These are phyloP conservation scores for Panagrolaimus sp. DNA, from an alignment of 1,140 invertebrate genomes.

Conservation along the genomic window DNA sequence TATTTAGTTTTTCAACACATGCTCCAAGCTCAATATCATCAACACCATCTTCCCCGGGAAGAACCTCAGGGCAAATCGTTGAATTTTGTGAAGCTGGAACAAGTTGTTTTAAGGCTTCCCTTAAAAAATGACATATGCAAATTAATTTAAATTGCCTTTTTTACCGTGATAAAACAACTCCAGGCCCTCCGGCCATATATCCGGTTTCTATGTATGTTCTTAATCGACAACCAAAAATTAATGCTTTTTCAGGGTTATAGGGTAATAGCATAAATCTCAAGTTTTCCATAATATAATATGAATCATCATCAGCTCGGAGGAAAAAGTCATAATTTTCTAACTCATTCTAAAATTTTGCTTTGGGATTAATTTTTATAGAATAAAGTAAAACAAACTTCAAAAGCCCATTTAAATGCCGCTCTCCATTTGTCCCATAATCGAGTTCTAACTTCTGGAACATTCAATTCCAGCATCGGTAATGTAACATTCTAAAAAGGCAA, in stretches of 20 bases:
- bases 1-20: background rate
- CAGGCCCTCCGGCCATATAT: constrained; percentile 1
- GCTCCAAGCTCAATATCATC: background rate
- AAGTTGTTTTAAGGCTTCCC: no score
- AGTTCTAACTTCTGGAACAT: background rate
- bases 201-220: background rate
- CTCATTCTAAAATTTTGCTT: background rate
- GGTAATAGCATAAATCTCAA: background rate
- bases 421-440: background rate
- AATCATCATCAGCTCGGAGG: background rate
- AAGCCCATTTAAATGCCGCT: background rate
- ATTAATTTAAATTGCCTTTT: no score
- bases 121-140: no score
- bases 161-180: background rate
- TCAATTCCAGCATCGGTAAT: background rate
- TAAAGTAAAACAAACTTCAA: background rate
- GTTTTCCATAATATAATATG: background rate
- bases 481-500: no score
- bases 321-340: background rate
- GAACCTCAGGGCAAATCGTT: no score
- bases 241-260: background rate
- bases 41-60: no score
- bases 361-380: background rate
- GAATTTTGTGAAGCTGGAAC: no score
- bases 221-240: background rate